These are phyloP conservation scores for Heliothis virescens DNA, from an alignment of 1,140 invertebrate species.

Conservation along the genomic window DNA sequence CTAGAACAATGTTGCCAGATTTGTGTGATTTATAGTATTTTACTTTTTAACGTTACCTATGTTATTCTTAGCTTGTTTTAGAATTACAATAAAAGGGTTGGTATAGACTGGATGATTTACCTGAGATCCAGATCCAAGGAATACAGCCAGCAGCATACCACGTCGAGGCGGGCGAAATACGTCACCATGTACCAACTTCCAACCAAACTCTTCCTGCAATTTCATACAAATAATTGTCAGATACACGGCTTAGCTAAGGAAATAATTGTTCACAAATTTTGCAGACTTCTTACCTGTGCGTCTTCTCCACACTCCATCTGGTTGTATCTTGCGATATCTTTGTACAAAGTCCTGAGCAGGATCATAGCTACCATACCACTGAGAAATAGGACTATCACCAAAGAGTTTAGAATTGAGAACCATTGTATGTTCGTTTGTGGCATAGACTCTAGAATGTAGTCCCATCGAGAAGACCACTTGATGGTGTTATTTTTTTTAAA, in stretches of 20 bases:
- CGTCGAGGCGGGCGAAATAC: slow-evolving; percentile 98
- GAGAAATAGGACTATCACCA: slow-evolving; percentile 95
- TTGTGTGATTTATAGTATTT: too few species aligned
- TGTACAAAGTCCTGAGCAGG: slow-evolving; percentile 97
- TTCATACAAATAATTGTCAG: background rate
- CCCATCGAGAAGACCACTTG: slow-evolving; percentile 99
- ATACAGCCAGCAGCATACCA: slow-evolving; percentile 98
- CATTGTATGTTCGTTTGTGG: slow-evolving; percentile 99
- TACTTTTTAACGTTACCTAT: too few species aligned
- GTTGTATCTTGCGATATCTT: slow-evolving; percentile 99
- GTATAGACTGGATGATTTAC: slow-evolving; percentile 81
- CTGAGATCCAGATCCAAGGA: slow-evolving; percentile 98
- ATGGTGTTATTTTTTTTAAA: slow-evolving; percentile 94
- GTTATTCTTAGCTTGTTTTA: too few species aligned
- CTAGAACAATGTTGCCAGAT: slow-evolving; percentile 50
- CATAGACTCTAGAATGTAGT: slow-evolving; percentile 99
- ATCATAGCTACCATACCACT: slow-evolving; percentile 99
- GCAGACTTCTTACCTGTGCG: slow-evolving; percentile 88
- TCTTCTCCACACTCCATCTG: slow-evolving; percentile 98
- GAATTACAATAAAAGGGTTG: background rate
- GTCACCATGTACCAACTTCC: slow-evolving; percentile 99
- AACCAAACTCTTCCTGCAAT: slow-evolving; percentile 98
- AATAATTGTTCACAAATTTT: background rate
- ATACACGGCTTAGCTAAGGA: background rate
- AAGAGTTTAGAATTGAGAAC: slow-evolving; percentile 97